These are phyloP conservation scores for Sitta europaea DNA, from an alignment of 2,113 vertebrate genomes.

Conservation along the genomic window DNA sequence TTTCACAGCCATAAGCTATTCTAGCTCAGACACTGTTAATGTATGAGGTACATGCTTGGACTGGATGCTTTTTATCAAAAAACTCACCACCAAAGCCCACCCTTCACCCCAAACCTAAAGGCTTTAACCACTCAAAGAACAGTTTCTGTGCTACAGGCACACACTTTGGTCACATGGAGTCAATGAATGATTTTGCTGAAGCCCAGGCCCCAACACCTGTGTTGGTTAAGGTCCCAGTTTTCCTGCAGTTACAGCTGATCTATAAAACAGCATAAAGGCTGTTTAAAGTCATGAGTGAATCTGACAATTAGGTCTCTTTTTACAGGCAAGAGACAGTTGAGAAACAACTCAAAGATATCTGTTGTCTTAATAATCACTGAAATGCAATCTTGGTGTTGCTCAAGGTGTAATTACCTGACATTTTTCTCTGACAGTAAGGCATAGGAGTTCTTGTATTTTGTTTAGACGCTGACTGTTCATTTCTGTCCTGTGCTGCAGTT, in stretches of 20 bases:
- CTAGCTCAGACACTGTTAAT: not conserved
- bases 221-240: not conserved
- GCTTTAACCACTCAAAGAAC: not conserved
- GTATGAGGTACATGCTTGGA: not conserved
- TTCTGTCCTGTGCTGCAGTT: not conserved
- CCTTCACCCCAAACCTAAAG: not conserved
- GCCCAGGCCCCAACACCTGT: not conserved
- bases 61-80: not conserved
- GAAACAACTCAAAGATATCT: not conserved
- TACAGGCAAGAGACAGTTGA: not conserved
- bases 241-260: not conserved
- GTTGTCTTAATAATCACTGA: not conserved
- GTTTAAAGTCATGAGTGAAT: not conserved
- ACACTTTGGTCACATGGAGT: not conserved
- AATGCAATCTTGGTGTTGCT: not conserved
- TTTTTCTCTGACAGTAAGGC: not conserved
- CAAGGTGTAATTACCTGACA: not conserved
- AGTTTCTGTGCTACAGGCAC: not conserved
- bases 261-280: not conserved
- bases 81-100: fast-evolving
- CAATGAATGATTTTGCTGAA: not conserved
- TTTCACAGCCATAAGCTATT: not conserved
- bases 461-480: not conserved
- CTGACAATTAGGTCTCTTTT: not conserved
- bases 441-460: not conserved